phyloP scores from a whole-genome alignment of 2,888 invertebrate species.

The Catocala nupta region DNA sequence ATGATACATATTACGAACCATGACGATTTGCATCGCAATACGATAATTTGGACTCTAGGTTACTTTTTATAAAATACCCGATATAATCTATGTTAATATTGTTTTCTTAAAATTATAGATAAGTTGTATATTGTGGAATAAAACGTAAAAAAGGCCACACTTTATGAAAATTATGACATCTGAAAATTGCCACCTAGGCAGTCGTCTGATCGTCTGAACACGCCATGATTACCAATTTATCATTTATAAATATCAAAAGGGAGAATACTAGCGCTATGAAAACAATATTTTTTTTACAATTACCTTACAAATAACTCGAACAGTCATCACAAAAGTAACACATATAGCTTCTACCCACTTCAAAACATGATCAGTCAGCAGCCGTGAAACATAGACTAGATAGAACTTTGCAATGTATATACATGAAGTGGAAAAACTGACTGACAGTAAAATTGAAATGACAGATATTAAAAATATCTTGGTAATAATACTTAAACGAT shows the following conservation, averaged over 20 bases:
- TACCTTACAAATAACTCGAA: constrained; percentile 84
- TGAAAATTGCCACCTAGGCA: constrained; percentile 84
- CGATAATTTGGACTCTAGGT: not conserved
- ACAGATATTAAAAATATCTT: constrained; percentile 15
- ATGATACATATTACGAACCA: constrained; percentile 16
- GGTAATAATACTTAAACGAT: too few species aligned
- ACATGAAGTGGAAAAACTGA: constrained; percentile 28
- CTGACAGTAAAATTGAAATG: constrained; percentile 10
- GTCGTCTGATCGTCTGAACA: constrained; percentile 53
- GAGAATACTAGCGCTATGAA: constrained; percentile 18
- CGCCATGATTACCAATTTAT: constrained; percentile 34
- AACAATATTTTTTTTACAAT: constrained; percentile 52
- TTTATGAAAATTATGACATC: constrained; percentile 68
- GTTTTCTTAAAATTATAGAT: constrained; percentile 1
- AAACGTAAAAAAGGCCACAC: constrained; percentile 40
- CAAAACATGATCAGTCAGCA: constrained; percentile 85
- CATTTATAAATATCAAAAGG: constrained; percentile 21
- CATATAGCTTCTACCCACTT: constrained; percentile 80
- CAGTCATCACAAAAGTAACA: constrained; percentile 86
- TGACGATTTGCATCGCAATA: constrained; percentile 21
- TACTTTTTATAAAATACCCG: not conserved
- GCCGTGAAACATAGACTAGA: constrained; percentile 59
- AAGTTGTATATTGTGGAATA: constrained; percentile 9
- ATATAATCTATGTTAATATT: not conserved
- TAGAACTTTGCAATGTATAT: constrained; percentile 41